Base-by-base conservation (phyloP, 1,140 invertebrate species). In the Ptiloglossa arizonensis region DNA sequence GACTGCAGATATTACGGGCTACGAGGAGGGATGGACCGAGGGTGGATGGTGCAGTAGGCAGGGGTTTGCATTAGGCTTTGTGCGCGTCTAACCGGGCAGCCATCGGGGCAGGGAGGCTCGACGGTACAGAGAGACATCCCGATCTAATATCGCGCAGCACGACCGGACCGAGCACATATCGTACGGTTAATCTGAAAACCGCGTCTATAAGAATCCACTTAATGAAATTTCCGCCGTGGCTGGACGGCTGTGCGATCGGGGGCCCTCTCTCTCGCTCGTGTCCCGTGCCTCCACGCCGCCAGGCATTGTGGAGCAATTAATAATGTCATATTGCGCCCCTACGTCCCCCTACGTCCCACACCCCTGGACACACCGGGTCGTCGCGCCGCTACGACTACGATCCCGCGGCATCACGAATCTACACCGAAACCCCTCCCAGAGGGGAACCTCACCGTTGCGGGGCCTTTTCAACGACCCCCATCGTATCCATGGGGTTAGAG, bases 111-210 rank as follows among this genome's bases (percentile, higher is more conserved):
- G 48, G 15, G 11, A 5, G 13, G 0, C 19, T 15, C 13, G 27
- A 24, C 60, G 38, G 56, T 56, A 71, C 38, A 46, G 69, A 60
- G 44, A 13, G 27, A 63, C 66, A 22, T 86, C 81, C 83, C 81
- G 86, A 89, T 88, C 87, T 89, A 89, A 89, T 89, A 89, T 89
- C 88, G 73, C 66, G 75, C 59, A 72, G 38, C 79, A 72, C 22
- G 66, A 52, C 77, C 80, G 82, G 60, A 83, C 71, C 77, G 63
- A 35, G 82, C 81, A 86, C 88, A 85, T 88, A 87, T 88, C 87
- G 89, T 87, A 90, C 88, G 90, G 88, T 91, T 90, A 90, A 91
- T 90, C 87, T 87, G 82, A 87, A 90, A 90, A 88, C 89, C 87
- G 84, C 86, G 88, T 86, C 86, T 89, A 87, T 91, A 91, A 91